phyloP scores from a whole-genome alignment of 2,113 vertebrate species.

The Cephalopterus ornatus region DNA sequence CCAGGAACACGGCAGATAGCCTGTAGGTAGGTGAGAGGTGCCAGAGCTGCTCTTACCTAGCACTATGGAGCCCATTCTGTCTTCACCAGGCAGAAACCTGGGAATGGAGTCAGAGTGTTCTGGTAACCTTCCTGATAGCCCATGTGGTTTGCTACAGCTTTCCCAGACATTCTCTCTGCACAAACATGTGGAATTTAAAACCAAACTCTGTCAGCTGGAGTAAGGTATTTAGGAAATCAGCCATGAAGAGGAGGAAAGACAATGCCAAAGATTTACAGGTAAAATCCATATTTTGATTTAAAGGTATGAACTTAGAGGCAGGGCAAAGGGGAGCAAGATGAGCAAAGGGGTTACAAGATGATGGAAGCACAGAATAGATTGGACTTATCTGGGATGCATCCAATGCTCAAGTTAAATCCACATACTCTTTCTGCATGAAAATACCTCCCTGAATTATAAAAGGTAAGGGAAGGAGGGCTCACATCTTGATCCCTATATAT shows the following conservation, averaged over 20 bases:
- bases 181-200: background rate
- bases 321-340: background rate
- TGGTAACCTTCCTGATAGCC: background rate
- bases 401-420: background rate
- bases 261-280: background rate
- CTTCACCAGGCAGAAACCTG: background rate
- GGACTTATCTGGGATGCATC: background rate
- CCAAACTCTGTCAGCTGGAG: background rate
- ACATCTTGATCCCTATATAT: background rate
- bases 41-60: background rate
- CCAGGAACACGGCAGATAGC: rapidly evolving
- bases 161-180: background rate
- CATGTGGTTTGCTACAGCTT: background rate
- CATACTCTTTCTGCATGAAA: background rate
- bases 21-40: background rate
- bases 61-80: rapidly evolving
- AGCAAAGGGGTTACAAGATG: background rate
- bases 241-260: background rate
- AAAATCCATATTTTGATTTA: background rate
- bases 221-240: background rate
- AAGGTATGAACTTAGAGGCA: background rate
- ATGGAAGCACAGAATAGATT: background rate
- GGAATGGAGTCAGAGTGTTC: rapidly evolving
- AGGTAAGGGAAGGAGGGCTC: background rate
- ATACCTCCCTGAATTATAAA: background rate